Base-by-base conservation (phyloP, 2,797 vertebrate species). In the Sebastes taczanowskii region DNA sequence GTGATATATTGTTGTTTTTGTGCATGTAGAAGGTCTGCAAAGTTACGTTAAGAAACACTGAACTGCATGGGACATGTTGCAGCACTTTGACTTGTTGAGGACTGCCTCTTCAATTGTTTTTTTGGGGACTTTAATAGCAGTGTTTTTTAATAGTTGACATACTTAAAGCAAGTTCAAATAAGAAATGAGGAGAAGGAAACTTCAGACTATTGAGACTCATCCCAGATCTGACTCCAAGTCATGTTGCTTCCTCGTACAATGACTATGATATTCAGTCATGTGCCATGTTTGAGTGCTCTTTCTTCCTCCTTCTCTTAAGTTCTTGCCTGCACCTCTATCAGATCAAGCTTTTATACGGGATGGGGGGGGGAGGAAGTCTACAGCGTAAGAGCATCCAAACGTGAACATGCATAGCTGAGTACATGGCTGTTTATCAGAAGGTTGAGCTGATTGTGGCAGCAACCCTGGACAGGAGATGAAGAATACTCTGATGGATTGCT, bases 401-500 rank as follows among this genome's bases (percentile, higher is more conserved):
- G 14, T 81, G 68, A 87, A 66, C 86, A 81, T 85, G 88, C 84
- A 89, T 85, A 86, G 74, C 83, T 79, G 66, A 73, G 61, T 78
- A 80, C 11, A 66, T 84, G 73, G 60, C 53, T 77, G 72, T 23
- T 23, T 74, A 80, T 72, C 60, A 34, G 30, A 79, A 74, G 20
- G 22, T 27, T 46, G 22, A 75, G 59, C 23, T 71, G n/a, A 74
- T 29, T 53, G 52, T 30, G 27, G 22, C 7, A 32, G 53, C 67
- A 74, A 70, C 23, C 42, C 6, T 42, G 42, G 49, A 73, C 32
- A 65, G 46, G 63, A 69, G 64, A 77, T 42, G 6, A 86, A 38
- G 30, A 71, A 42, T 59, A 59, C 18, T 23, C 42, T 18, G 16
- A 46, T 18, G 42, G 42, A 46, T 46, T 46, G 16, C 42, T 46